These are phyloP conservation scores for Podotricha telesiphe DNA, from an alignment of 2,888 invertebrate species.

Conservation along the genomic window DNA sequence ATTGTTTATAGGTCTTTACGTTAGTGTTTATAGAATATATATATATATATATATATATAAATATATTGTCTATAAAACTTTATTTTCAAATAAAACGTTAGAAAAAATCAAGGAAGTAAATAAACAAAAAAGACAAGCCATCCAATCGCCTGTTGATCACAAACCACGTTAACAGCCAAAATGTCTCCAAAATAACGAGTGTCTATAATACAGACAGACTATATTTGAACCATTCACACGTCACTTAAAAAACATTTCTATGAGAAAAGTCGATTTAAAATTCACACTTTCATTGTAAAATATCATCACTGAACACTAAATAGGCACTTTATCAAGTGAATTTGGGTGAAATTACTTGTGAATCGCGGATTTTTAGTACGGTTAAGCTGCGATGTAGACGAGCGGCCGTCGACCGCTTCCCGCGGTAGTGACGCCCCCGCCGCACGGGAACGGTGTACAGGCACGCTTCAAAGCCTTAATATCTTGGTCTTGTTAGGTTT, in stretches of 20 bases:
- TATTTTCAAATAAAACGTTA: no score
- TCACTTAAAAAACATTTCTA: neutral
- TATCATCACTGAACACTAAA: neutral
- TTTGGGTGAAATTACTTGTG: neutral
- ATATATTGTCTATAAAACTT: no score
- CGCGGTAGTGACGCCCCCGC: conserved; percentile 69
- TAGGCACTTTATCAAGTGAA: neutral
- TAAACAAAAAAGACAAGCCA: neutral
- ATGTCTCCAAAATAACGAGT: neutral
- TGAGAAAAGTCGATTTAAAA: neutral
- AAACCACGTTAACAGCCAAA: conserved; percentile 17
- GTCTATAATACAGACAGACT: neutral
- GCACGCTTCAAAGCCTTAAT: conserved; percentile 4
- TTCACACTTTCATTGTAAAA: neutral
- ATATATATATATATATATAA: no score
- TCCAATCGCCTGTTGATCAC: conserved; percentile 19
- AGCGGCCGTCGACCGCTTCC: conserved; percentile 62
- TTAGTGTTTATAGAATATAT: no score
- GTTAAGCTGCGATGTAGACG: conserved; percentile 50
- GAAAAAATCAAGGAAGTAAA: neutral
- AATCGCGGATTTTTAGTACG: conserved; percentile 21
- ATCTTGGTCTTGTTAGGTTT: neutral
- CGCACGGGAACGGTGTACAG: conserved; percentile 44
- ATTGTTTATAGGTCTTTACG: no score
- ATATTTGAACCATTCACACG: neutral